Evolutionary conservation across 92 coral and sea anemone genomes (phyloP).

Genomic region (Heliopora coerulea): DNA sequence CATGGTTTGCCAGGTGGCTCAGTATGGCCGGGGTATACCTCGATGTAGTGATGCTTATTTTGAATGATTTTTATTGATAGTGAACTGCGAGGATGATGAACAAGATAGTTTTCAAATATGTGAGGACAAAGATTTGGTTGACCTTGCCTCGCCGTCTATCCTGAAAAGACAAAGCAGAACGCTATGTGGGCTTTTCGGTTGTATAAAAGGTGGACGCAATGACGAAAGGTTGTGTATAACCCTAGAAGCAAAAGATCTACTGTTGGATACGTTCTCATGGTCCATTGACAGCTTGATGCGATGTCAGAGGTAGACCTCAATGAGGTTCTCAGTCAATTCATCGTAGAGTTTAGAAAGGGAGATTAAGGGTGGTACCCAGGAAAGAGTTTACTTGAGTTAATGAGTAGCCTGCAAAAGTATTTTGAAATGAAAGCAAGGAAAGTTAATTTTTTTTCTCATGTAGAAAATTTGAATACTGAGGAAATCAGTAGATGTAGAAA

Average conservation of each 20-base stretch:
- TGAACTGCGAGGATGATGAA: no score
- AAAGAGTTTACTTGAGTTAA: conserved; percentile 35
- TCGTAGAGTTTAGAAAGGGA: conserved; percentile 35
- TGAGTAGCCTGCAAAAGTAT: conserved; percentile 44
- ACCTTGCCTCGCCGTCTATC: neutral
- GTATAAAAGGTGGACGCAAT: conserved; percentile 20
- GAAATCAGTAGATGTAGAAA: conserved; percentile 40
- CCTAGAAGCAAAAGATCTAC: conserved; percentile 8
- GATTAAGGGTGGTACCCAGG: conserved; percentile 40
- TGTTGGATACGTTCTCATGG: neutral
- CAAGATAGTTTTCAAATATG: neutral
- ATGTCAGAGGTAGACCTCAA: conserved; percentile 18
- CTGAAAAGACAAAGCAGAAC: conserved; percentile 3
- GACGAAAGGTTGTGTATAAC: conserved; percentile 6
- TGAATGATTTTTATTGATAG: no score
- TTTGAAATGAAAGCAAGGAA: conserved; percentile 27
- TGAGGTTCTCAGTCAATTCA: conserved; percentile 31
- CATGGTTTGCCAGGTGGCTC: no score
- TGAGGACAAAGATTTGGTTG: neutral
- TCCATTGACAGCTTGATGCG: conserved; percentile 8
- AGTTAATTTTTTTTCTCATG: conserved; percentile 25
- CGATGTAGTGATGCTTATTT: no score
- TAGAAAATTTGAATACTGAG: conserved; percentile 12
- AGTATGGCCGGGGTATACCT: no score
- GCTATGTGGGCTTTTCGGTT: conserved; percentile 13